Base-by-base conservation (phyloP, 2,888 invertebrate species). In the Diogma glabrata region DNA sequence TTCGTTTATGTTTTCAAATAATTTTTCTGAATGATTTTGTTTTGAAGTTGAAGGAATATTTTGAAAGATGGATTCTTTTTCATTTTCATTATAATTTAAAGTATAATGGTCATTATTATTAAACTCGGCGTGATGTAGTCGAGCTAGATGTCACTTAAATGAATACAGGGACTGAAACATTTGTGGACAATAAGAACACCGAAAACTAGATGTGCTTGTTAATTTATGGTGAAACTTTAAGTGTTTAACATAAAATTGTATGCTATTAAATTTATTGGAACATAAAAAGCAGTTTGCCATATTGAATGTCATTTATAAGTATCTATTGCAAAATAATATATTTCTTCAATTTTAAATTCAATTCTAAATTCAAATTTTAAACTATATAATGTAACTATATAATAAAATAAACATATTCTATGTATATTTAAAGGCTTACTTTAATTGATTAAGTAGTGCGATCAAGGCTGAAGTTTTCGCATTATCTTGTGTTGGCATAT, bases 211-310 rank as follows among this genome's bases (percentile, higher is more conserved):
- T 4, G 24, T 23, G 4, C 36, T 46, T 16, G 8, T 38, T 16
- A 49, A 22, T 16, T 51, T 30, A 46, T 51, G 46, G 30, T 22
- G 8, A 22, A 30, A 22, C 22, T 33, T 51, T 16, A 46, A 33
- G 17, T 46, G 51, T 7, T 14, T 36, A 12, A 51, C 33, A 22
- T 51, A 51, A 2, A 20, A 8, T 6, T 51, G 4, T 14, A 46
- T 23, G 20, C 22, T 20, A 14, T 12, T 3, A 46, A 26, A 46
- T 30, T 28, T 46, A n/a, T 19, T 9, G 8, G 14, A 19, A 20
- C 50, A 50, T 22, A 46, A 30, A 30, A 50, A 50, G 20, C 50
- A 50, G 9, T 22, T 22, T 12, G 16, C 14, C 45, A 50, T 50
- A 33, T 9, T 36, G 5, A 14, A 36, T 7, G 14, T 36, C n/a